Percentiles rank a stretch among this genome's conserved stretches.
phyloP scores from a whole-genome alignment of 2,113 vertebrate species.

The Rhabdornis inornatus region DNA sequence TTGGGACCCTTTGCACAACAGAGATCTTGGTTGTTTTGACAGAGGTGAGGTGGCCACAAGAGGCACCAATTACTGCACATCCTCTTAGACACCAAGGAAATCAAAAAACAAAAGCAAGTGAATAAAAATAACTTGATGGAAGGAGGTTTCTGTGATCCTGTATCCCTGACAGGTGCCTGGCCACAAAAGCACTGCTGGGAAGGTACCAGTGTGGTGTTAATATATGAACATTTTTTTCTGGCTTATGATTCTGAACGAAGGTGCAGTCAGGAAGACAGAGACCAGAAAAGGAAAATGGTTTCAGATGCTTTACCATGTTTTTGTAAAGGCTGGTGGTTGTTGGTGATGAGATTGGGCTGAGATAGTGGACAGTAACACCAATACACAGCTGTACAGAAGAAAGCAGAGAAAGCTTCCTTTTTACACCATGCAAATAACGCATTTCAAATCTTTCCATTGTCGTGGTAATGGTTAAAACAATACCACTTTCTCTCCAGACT shows the following conservation, averaged over 20 bases:
- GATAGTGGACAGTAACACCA: neutral
- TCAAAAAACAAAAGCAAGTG: neutral
- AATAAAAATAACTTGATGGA: constrained; percentile 44
- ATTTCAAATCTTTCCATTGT: neutral
- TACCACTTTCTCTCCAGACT: neutral
- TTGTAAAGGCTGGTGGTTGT: neutral
- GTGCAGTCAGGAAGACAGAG: neutral
- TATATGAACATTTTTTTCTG: neutral
- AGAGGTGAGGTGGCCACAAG: constrained; percentile 2
- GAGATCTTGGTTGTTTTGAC: neutral
- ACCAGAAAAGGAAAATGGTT: neutral
- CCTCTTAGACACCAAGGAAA: neutral
- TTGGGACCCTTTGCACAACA: neutral
- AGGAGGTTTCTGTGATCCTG: neutral
- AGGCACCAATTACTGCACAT: neutral
- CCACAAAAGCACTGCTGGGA: neutral
- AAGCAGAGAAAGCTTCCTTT: neutral
- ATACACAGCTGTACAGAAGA: neutral
- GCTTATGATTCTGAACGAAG: neutral
- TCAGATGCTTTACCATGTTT: neutral
- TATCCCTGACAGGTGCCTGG: neutral
- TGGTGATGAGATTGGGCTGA: neutral
- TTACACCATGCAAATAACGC: neutral
- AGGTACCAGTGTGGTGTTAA: neutral
- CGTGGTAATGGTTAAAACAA: neutral